Conservation (phyloP, 2,888 invertebrate species). For the Drosophila suboccidentalis region DNA sequence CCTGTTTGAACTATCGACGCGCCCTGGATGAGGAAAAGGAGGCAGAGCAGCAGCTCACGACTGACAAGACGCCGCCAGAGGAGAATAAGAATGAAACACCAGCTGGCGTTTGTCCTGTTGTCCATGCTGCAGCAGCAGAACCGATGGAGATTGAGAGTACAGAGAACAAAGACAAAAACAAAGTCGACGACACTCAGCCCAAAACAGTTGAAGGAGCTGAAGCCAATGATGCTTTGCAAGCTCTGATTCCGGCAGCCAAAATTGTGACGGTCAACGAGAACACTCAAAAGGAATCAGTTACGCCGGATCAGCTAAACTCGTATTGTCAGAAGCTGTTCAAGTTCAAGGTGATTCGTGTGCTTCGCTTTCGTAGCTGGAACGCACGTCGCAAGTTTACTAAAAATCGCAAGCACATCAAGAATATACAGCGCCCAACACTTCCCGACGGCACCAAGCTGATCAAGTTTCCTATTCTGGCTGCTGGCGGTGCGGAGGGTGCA, state of each 20-base stretch:
- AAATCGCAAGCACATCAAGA: slow-evolving; percentile 91
- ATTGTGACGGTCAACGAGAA: slow-evolving; percentile 96
- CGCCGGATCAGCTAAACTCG: slow-evolving; percentile 90
- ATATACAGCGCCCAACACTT: slow-evolving; percentile 93
- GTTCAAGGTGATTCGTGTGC: slow-evolving; percentile 94
- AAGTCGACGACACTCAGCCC: neutral
- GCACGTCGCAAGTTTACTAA: slow-evolving; percentile 94
- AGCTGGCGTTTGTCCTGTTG: slow-evolving; percentile 53
- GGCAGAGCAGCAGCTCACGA: slow-evolving; percentile 31
- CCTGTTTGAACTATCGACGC: slow-evolving; percentile 95
- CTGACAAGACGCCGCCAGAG: slow-evolving; percentile 3
- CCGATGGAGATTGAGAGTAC: slow-evolving; percentile 37
- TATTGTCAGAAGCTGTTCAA: slow-evolving; percentile 95
- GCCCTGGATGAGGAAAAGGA: slow-evolving; percentile 90
- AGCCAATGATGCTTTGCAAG: slow-evolving; percentile 31
- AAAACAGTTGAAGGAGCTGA: neutral
- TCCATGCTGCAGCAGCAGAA: slow-evolving; percentile 2
- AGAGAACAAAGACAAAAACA: slow-evolving; percentile 32
- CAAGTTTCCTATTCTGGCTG: slow-evolving; percentile 91
- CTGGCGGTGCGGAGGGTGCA: slow-evolving; percentile 81
- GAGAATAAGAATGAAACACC: slow-evolving; percentile 9
- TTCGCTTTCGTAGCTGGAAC: slow-evolving; percentile 96
- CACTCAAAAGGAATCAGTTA: slow-evolving; percentile 92
- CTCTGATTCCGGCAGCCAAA: slow-evolving; percentile 90
- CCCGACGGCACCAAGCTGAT: slow-evolving; percentile 97